Evolutionary conservation across 2,888 invertebrate species (phyloP), one percentile per base, ranked within the genome.

Genomic region (Macroteleia sp.): DNA sequence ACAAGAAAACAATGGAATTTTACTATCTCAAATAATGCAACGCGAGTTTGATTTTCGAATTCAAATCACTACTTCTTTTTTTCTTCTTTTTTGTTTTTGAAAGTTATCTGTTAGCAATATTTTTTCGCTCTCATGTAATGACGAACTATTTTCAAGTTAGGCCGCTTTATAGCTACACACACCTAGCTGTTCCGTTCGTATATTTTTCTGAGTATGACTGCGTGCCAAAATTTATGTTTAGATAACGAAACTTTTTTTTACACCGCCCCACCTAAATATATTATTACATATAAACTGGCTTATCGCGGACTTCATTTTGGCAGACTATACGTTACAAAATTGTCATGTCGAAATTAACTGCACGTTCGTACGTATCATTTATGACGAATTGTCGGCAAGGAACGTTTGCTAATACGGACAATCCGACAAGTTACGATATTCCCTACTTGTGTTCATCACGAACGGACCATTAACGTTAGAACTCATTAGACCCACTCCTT

Each of bases 161-260:
- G n/a, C n/a, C n/a, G n/a, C n/a, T n/a, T n/a, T n/a, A n/a, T n/a
- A n/a, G n/a, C n/a, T n/a, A n/a, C n/a, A n/a, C n/a, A n/a, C n/a
- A n/a, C n/a, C n/a, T n/a, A n/a, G n/a, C n/a, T n/a, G n/a, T n/a
- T n/a, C n/a, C n/a, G n/a, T n/a, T n/a, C n/a, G n/a, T n/a, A n/a
- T n/a, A n/a, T n/a, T n/a, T n/a, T n/a, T n/a, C n/a, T n/a, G n/a
- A n/a, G n/a, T 32, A 44, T 74, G 74, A 67, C 74, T 16, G 61
- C 74, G 66, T 46, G 74, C 74, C 74, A 74, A 67, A 67, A 52
- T 67, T 20, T 46, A 44, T 54, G 59, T 59, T 67, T 67, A 67
- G 66, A 74, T 74, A 74, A 67, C 74, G 39, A 36, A 36, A 32
- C 46, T 25, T 54, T 50, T 56, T 56, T 46, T n/a, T n/a, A n/a